Evolutionary conservation across 2,113 vertebrate species (phyloP).

Genomic region (Vimba vimba): DNA sequence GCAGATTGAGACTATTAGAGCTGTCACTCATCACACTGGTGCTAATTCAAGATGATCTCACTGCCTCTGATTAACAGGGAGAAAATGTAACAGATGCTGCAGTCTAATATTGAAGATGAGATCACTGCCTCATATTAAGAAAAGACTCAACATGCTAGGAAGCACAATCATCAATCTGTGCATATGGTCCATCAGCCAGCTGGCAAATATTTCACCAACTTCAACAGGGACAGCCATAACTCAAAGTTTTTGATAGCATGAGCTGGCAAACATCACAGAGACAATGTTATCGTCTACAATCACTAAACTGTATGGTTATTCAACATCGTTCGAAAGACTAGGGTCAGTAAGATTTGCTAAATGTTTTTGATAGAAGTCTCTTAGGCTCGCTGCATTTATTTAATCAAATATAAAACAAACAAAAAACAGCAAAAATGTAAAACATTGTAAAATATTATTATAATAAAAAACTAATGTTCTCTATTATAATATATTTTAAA

Average conservation of each 20-base stretch:
- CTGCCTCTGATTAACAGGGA: conserved; percentile 23
- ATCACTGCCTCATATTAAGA: conserved; percentile 49
- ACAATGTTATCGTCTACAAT: not conserved
- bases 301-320: not conserved
- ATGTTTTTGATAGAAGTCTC: not conserved
- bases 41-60: conserved; percentile 36
- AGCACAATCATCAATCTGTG: conserved; percentile 13
- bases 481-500: not conserved
- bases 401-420: not conserved
- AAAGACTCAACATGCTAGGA: conserved; percentile 46
- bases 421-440: not conserved
- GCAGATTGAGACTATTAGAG: conserved; percentile 18
- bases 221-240: not conserved
- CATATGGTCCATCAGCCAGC: not conserved
- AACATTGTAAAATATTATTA: not conserved
- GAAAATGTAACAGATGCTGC: conserved; percentile 49
- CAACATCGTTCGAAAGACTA: not conserved
- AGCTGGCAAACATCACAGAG: not conserved
- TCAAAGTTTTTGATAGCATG: not conserved
- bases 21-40: conserved; percentile 25
- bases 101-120: conserved; percentile 42
- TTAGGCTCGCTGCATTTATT: not conserved
- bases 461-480: not conserved
- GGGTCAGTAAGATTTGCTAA: not conserved
- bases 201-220: conserved; percentile 9